phyloP scores from a whole-genome alignment of 2,797 vertebrate species.

The Alectoris magna region DNA sequence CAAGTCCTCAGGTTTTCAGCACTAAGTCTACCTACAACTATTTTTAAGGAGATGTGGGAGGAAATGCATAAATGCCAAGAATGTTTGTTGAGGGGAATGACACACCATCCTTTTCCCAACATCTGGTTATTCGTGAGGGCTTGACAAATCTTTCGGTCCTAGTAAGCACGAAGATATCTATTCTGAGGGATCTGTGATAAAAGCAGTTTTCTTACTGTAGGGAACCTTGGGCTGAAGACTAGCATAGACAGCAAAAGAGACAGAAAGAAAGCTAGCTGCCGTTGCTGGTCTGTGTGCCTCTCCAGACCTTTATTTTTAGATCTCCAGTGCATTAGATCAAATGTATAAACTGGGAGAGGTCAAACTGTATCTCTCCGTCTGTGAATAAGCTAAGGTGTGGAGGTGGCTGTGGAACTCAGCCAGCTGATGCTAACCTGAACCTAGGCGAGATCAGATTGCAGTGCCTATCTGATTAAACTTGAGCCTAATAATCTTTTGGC shows the following conservation, averaged over 20 bases:
- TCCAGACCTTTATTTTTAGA: slow-evolving; percentile 48
- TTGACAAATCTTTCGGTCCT: slow-evolving; percentile 54
- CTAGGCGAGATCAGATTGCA: background rate
- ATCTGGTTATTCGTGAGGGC: slow-evolving; percentile 70
- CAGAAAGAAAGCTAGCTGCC: slow-evolving; percentile 24
- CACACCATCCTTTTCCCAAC: slow-evolving; percentile 70
- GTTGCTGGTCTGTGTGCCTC: slow-evolving; percentile 39
- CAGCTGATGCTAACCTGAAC: background rate
- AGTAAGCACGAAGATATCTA: slow-evolving; percentile 34
- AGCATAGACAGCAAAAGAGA: background rate
- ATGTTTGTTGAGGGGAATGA: slow-evolving; percentile 75
- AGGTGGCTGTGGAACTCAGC: background rate
- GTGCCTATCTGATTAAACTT: background rate
- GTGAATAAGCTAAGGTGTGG: background rate
- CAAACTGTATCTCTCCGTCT: background rate
- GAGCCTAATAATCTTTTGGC: background rate
- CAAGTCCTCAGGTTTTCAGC: slow-evolving; percentile 49
- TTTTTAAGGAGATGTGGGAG: slow-evolving; percentile 55
- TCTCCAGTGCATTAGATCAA: slow-evolving; percentile 37
- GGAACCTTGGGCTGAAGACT: slow-evolving; percentile 5
- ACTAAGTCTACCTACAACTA: slow-evolving; percentile 52
- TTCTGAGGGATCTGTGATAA: slow-evolving; percentile 1
- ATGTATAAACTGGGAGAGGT: slow-evolving; percentile 25
- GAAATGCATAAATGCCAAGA: slow-evolving; percentile 74
- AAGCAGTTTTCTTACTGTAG: slow-evolving; percentile 46